Evolutionary conservation across 2,888 invertebrate species (phyloP).

Genomic region (Proisotoma minuta): DNA sequence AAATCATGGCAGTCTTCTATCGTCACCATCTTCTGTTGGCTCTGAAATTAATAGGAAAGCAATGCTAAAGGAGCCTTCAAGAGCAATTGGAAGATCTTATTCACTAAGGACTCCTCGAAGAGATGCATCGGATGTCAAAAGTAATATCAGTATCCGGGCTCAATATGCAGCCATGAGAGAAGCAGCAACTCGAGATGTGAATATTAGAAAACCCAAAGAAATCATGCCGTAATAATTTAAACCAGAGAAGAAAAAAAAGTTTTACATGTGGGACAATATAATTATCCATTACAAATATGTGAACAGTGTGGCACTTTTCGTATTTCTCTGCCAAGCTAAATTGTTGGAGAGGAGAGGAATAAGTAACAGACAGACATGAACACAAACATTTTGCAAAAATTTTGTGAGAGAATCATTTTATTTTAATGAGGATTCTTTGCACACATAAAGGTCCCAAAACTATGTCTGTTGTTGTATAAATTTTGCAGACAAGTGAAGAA

Average conservation of each 20-base stretch:
- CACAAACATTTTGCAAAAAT: neutral
- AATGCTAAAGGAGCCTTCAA: conserved; percentile 25
- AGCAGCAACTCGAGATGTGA: conserved; percentile 8
- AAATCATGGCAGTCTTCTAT: neutral
- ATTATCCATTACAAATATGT: neutral
- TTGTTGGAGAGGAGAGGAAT: no score
- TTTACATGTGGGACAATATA: neutral
- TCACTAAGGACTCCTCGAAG: conserved; percentile 6
- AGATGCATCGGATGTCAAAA: conserved; percentile 25
- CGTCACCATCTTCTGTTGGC: conserved; percentile 7
- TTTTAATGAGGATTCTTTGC: conserved; percentile 6
- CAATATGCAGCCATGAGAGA: conserved; percentile 40
- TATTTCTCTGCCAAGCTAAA: no score
- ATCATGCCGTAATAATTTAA: conserved; percentile 12
- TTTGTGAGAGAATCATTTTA: neutral
- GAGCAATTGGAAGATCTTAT: neutral
- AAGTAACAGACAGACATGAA: neutral
- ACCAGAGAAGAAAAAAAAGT: neutral
- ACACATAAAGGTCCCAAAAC: neutral
- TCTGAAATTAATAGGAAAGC: conserved; percentile 32
- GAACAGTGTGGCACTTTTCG: neutral
- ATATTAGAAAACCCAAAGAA: conserved; percentile 11
- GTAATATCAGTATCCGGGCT: conserved; percentile 33
- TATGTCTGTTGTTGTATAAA: neutral
- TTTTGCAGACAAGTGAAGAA: neutral